Conservation (phyloP, 2,888 invertebrate genomes). For the Pandemis corylana region DNA sequence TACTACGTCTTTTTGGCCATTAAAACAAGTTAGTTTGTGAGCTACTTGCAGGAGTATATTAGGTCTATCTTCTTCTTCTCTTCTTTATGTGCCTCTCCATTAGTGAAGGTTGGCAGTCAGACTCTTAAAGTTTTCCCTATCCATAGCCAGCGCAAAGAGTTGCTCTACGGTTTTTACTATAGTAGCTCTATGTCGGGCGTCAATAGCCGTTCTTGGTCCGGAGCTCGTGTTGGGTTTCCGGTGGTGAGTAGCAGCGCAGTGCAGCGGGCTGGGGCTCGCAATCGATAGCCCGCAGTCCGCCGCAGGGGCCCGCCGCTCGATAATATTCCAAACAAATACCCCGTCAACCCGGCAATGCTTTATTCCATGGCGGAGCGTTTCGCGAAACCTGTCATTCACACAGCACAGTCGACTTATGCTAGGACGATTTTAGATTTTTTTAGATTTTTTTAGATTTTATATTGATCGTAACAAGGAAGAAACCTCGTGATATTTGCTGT, state of each 20-base stretch:
- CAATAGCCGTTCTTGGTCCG: not conserved
- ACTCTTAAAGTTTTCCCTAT: too few relatives aligned
- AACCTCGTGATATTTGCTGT: too few relatives aligned
- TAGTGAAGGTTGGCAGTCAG: too few relatives aligned
- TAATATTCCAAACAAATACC: constrained; percentile 17
- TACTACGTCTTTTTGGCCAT: too few relatives aligned
- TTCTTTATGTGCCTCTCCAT: too few relatives aligned
- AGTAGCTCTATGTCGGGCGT: not conserved
- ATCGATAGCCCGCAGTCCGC: constrained; percentile 38
- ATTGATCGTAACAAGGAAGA: too few relatives aligned
- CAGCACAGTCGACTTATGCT: not conserved
- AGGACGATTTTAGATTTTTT: not conserved
- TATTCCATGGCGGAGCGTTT: not conserved
- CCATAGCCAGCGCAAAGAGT: too few relatives aligned
- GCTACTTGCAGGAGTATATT: too few relatives aligned
- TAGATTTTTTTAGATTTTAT: too few relatives aligned
- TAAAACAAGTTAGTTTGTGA: too few relatives aligned
- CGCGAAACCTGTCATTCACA: not conserved
- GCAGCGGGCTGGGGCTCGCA: constrained; percentile 7
- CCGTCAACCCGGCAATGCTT: not conserved
- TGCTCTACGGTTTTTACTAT: too few relatives aligned
- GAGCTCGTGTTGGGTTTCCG: not conserved
- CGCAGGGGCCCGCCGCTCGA: constrained; percentile 32
- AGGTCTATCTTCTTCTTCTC: not conserved
- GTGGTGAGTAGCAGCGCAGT: constrained; percentile 6